Conservation (phyloP, 2,888 invertebrate genomes). For the Atethmia centrago region DNA sequence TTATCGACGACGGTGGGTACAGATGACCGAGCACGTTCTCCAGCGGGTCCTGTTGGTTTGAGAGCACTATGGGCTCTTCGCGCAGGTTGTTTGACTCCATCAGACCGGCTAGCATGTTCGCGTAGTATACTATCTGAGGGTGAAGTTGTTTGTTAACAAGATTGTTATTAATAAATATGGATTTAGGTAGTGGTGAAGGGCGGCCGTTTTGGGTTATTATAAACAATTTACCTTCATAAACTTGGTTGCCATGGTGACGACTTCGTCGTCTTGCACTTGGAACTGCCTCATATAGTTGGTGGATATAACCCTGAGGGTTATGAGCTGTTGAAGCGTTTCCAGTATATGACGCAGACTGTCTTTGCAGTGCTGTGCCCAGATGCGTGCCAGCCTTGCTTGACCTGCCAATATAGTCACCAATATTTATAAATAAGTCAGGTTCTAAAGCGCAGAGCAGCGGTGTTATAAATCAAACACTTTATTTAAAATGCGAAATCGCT, state of each 20-base stretch:
- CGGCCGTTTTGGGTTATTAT: too few relatives aligned
- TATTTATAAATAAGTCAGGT: background rate
- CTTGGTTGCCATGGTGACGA: constrained; percentile 96
- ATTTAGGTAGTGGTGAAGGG: background rate
- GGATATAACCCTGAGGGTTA: constrained; percentile 95
- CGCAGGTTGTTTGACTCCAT: constrained; percentile 92
- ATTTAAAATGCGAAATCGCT: background rate
- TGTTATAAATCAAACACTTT: background rate
- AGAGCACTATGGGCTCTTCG: constrained; percentile 89
- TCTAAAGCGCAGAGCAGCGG: background rate
- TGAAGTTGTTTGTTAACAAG: background rate
- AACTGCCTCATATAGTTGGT: constrained; percentile 93
- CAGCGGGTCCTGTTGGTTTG: constrained; percentile 87
- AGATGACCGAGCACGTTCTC: constrained; percentile 86
- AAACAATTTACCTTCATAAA: constrained; percentile 93
- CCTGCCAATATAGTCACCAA: constrained; percentile 77
- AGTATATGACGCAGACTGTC: constrained; percentile 92
- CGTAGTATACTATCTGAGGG: constrained; percentile 95
- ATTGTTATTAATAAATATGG: background rate
- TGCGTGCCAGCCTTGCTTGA: constrained; percentile 94
- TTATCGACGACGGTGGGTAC: constrained; percentile 81
- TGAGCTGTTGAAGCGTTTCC: constrained; percentile 96
- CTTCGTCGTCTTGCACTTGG: constrained; percentile 95
- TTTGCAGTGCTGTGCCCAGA: constrained; percentile 94
- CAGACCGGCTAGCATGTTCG: constrained; percentile 96